Evolutionary conservation across 2,113 vertebrate species (phyloP), one percentile per base, ranked within the genome.

Genomic region (Psilopogon haemacephalus): DNA sequence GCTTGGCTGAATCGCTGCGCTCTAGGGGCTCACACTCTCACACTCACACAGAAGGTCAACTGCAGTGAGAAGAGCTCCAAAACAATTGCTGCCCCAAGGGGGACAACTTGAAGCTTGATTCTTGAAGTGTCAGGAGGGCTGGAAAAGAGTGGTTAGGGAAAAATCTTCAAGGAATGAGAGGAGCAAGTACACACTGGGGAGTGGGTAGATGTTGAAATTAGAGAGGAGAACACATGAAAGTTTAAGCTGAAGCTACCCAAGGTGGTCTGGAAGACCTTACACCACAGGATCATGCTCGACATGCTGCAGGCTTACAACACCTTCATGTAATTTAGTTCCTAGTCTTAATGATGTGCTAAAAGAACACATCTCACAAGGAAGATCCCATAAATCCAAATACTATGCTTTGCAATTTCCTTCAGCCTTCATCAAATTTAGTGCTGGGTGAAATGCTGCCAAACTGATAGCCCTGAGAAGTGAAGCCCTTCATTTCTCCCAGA

Each of bases 371-470:
- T 69, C 63, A 78, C n/a, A 69, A 69, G 74, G 76, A 68, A 33
- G 65, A 68, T 14, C 78, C 80, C 55, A 82, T 91, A 95, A 84
- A 95, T 91, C 35, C 65, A 77, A 64, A 68, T 68, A 89, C 42
- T 82, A 79, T 38, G 30, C 24, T 89, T 84, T 65, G 84, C 70
- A 69, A 18, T 72, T 84, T 86, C 89, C 62, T 94, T 90, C 84
- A 90, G 9, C 63, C 78, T 89, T 82, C 73, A 75, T 32, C 71
- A 88, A 64, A 89, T 86, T 86, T 71, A 95, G 52, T 52, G 33
- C 87, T 65, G 63, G 23, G 12, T 85, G 72, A 91, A 73, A 91
- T 76, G 55, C 26, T 91, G 50, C 48, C 50, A 79, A 69, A 79
- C 33, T 44, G 37, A 71, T 40, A 74, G 26, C 12, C 42, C 52